Conservation (phyloP, 2,888 invertebrate species). For the Hecatera dysodea region DNA sequence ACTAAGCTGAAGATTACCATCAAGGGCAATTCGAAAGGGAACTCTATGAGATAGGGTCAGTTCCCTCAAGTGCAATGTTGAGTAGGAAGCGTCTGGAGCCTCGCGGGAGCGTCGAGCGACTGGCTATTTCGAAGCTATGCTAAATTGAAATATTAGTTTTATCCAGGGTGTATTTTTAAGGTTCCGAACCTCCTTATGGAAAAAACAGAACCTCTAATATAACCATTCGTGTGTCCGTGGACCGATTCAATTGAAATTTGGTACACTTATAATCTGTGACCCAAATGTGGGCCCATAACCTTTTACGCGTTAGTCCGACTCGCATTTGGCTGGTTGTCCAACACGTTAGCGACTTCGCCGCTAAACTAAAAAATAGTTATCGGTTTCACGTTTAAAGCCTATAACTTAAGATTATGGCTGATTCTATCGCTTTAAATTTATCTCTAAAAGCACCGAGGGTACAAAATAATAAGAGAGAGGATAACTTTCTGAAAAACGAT, state of each 20-base stretch:
- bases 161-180: too few species aligned
- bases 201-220: too few species aligned
- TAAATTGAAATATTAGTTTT: background rate
- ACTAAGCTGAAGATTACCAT: conserved; percentile 85
- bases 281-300: too few species aligned
- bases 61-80: conserved; percentile 74
- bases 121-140: background rate
- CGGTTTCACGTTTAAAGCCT: too few species aligned
- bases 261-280: too few species aligned
- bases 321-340: too few species aligned
- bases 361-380: too few species aligned
- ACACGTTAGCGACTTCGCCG: too few species aligned
- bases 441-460: background rate
- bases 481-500: background rate
- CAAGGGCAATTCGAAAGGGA: conserved; percentile 84
- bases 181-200: too few species aligned
- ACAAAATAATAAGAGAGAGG: background rate
- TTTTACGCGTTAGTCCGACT: too few species aligned
- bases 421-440: background rate
- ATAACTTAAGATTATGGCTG: background rate
- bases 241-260: too few species aligned
- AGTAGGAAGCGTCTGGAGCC: conserved; percentile 47
- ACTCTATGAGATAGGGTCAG: conserved; percentile 82
- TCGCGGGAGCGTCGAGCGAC: conserved; percentile 57
- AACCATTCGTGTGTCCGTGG: too few species aligned